Conservation (phyloP, 2,113 vertebrate genomes). For the Mormyrus lacerda region DNA sequence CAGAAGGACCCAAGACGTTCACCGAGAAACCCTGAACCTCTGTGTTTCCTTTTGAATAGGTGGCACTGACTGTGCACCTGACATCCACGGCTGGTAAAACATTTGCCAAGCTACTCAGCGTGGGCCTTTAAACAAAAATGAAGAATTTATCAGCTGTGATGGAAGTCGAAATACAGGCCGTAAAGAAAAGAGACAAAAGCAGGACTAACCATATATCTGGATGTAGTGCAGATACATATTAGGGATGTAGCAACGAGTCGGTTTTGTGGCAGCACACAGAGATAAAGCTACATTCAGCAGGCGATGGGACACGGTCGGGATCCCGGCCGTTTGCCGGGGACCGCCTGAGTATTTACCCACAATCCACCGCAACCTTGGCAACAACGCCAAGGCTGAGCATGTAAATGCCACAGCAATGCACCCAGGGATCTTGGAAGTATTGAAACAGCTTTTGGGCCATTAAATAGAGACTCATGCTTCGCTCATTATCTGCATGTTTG, state of each 20-base stretch:
- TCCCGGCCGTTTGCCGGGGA: background rate
- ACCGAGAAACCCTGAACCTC: background rate
- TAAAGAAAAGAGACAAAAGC: background rate
- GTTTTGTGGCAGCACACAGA: conserved; percentile 2
- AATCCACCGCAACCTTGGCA: conserved; percentile 16
- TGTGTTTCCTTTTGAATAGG: background rate
- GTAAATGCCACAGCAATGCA: conserved; percentile 12
- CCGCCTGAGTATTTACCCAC: background rate
- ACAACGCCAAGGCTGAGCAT: conserved; percentile 27
- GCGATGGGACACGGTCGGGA: background rate
- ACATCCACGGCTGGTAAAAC: background rate
- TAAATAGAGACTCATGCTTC: background rate
- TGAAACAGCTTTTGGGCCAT: background rate
- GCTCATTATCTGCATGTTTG: background rate
- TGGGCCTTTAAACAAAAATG: background rate
- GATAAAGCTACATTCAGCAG: background rate
- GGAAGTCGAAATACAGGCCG: background rate
- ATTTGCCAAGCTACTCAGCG: background rate
- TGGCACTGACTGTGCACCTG: background rate
- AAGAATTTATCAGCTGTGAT: background rate
- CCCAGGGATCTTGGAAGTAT: background rate
- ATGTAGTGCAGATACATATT: conserved; percentile 15
- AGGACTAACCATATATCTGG: conserved; percentile 14
- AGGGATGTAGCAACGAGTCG: background rate
- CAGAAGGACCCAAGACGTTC: background rate